Base-by-base conservation (phyloP, 2,888 invertebrate species). In the Helobdella robusta region DNA sequence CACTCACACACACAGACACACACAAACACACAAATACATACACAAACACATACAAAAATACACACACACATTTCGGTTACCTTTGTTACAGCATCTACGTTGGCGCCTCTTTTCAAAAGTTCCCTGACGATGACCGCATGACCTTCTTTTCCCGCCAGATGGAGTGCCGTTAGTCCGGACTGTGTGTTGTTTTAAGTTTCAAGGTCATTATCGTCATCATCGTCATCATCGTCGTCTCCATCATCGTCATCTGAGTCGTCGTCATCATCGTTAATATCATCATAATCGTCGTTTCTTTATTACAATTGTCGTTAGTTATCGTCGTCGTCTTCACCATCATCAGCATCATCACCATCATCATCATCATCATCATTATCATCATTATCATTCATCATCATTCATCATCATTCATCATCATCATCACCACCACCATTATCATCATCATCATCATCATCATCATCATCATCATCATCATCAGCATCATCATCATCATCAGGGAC, bases 111-210 rank as follows among this genome's bases (percentile, higher is more conserved):
- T 78, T 97, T 94, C 69, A 98, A 84, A 69, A 99, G 81, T 65
- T 98, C 82, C 82, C 92, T 91, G 0, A 95, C 97, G 75, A 98
- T 95, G 79, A 98, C 97, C 46, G 93, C 91, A 80, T 98, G 98
- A 68, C 98, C 98, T 65, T 98, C 85, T 30, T 97, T 86, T 0
- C 94, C 89, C 0, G 98, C 97, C 76, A 99, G 93, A 80, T 99
- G 98, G 62, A 99, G 84, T 0, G 98, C 95, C 0, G 97, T 99
- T 32, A 72, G 63, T 40, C 72, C 72, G 64, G 66, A 69, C 72
- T 72, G 68, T n/a, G n/a, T n/a, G n/a, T n/a, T n/a, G n/a, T n/a
- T n/a, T n/a, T n/a, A 48, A 20, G 48, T 56, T 56, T 30, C 11
- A 25, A 2, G 25, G n/a, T 23, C 23, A 6, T n/a, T n/a, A n/a